Percentiles rank a stretch among this genome's conserved stretches.
These are phyloP conservation scores for Scrobipalpa costella DNA, from an alignment of 2,888 invertebrate species.

Conservation along the genomic window DNA sequence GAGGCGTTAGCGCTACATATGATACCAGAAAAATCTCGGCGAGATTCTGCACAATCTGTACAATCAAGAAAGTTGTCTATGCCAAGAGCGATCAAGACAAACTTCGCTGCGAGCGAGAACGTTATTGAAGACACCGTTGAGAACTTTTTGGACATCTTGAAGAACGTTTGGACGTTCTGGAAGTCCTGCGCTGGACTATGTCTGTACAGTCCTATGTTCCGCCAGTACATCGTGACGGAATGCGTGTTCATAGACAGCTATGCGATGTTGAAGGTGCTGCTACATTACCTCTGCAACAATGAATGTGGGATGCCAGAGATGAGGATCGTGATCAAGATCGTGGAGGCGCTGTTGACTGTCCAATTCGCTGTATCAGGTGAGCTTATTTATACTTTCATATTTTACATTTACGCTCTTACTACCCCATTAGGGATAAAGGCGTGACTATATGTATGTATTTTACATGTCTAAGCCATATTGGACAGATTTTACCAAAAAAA, in stretches of 20 bases:
- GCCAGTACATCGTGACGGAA: constrained; percentile 66
- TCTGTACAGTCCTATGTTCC: constrained; percentile 79
- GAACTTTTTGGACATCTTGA: constrained; percentile 61
- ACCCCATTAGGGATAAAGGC: background rate
- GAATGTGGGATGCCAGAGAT: constrained; percentile 47
- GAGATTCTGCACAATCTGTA: constrained; percentile 27
- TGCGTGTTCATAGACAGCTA: constrained; percentile 61
- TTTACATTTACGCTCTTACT: background rate
- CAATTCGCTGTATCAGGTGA: constrained; percentile 71
- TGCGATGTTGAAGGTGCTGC: constrained; percentile 61
- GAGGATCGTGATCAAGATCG: constrained; percentile 59
- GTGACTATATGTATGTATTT: too few species aligned
- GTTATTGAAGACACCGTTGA: constrained; percentile 45
- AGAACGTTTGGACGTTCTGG: constrained; percentile 75
- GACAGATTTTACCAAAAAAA: too few species aligned
- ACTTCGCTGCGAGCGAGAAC: constrained; percentile 39
- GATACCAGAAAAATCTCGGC: background rate
- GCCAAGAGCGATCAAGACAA: constrained; percentile 44
- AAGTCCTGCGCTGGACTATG: constrained; percentile 75
- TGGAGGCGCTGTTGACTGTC: constrained; percentile 70
- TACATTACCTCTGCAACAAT: constrained; percentile 53
- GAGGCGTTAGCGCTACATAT: constrained; percentile 39
- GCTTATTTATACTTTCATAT: constrained; percentile 34
- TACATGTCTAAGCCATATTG: too few species aligned
- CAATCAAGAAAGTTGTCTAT: constrained; percentile 43